These are phyloP conservation scores for Protosalanx chinensis DNA, from an alignment of 2,797 vertebrate species.

Conservation along the genomic window DNA sequence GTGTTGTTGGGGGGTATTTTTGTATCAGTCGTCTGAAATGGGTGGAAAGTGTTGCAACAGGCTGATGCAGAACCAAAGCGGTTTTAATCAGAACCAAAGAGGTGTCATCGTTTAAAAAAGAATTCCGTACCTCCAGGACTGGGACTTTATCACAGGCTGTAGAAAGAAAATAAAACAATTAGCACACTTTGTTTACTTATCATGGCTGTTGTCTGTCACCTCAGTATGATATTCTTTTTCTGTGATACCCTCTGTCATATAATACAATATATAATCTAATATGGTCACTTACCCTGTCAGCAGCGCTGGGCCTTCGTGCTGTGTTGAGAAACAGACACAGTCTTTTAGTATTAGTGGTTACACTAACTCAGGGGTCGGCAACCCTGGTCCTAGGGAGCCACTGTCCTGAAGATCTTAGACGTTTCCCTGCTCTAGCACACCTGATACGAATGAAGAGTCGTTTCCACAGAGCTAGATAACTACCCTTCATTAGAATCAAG, in stretches of 20 bases:
- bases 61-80: background rate
- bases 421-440: no score
- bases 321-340: slow-evolving; percentile 10
- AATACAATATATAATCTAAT: background rate
- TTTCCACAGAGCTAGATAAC: no score
- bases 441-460: no score
- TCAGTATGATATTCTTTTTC: background rate
- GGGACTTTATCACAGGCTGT: slow-evolving; percentile 58
- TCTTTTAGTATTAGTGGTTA: no score
- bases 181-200: background rate
- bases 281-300: slow-evolving; percentile 41
- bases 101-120: background rate
- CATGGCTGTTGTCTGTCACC: background rate
- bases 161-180: slow-evolving; percentile 30
- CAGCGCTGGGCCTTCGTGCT: slow-evolving; percentile 37
- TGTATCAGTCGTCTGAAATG: background rate
- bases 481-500: no score
- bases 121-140: slow-evolving; percentile 67
- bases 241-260: background rate
- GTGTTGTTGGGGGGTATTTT: background rate
- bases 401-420: no score
- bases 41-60: no score
- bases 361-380: background rate
- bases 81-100: background rate
- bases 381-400: no score